Conservation (phyloP, 2,797 vertebrate species). For the Coilia nasus region DNA sequence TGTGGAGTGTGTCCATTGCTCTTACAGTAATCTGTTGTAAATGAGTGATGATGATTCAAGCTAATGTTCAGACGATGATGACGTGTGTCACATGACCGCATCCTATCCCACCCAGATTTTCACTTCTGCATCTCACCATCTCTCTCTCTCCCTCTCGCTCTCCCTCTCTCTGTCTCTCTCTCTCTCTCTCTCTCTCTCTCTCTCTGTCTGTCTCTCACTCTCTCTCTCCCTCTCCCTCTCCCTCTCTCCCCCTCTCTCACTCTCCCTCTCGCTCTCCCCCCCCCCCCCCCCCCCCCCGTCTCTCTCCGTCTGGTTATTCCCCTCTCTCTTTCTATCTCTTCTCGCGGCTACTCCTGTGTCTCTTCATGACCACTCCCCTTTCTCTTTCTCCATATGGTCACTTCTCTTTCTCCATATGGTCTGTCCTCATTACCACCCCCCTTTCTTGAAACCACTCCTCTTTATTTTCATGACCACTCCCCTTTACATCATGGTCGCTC, state of each 20-base stretch:
- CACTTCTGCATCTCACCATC: conserved; percentile 47
- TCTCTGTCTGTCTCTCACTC: neutral
- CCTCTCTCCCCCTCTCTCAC: neutral
- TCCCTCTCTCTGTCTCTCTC: neutral
- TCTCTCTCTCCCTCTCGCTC: neutral
- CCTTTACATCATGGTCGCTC: conserved; percentile 70
- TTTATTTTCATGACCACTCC: conserved; percentile 41
- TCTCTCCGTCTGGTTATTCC: conserved; percentile 48
- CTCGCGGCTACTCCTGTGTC: conserved; percentile 52
- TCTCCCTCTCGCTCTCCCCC: conserved; percentile 26
- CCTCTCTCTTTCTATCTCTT: conserved; percentile 65
- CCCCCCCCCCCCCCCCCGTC: no score
- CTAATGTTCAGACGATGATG: conserved; percentile 4
- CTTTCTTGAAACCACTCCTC: conserved; percentile 53
- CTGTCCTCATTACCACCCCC: no score
- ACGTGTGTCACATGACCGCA: conserved; percentile 8
- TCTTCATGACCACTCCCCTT: conserved; percentile 53
- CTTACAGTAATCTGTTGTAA: neutral
- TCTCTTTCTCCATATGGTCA: conserved; percentile 35
- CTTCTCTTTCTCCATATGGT: conserved; percentile 38
- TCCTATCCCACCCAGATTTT: conserved; percentile 47
- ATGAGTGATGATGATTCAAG: conserved; percentile 6
- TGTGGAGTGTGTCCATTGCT: neutral
- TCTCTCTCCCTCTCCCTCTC: neutral
- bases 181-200: neutral